phyloP scores from a whole-genome alignment of 1,140 invertebrate species.

The Araneus ventricosus region DNA sequence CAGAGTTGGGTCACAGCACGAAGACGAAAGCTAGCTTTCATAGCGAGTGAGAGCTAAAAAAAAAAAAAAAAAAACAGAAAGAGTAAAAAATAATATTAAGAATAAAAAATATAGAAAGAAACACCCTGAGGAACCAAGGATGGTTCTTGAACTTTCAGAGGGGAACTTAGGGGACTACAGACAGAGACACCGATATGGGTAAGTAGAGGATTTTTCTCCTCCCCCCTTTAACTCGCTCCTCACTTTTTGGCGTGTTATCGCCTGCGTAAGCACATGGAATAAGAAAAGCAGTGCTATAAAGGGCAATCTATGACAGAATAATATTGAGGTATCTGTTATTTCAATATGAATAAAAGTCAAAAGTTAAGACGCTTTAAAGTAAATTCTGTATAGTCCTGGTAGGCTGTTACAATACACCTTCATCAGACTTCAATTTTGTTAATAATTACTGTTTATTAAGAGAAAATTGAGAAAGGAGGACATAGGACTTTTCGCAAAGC shows the following conservation, averaged over 20 bases:
- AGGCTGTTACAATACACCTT: too few species aligned
- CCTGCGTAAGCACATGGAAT: not conserved
- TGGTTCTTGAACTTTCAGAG: constrained; percentile 69
- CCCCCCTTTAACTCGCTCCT: constrained; percentile 14
- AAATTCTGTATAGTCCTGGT: too few species aligned
- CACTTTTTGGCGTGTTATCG: constrained; percentile 60
- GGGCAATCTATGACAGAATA: not conserved
- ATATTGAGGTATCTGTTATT: too few species aligned
- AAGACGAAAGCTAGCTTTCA: not conserved
- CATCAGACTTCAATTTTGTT: too few species aligned
- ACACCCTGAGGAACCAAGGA: constrained; percentile 69
- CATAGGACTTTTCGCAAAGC: too few species aligned
- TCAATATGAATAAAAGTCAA: too few species aligned
- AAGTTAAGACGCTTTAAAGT: too few species aligned
- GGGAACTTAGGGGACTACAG: constrained; percentile 23
- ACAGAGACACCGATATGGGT: constrained; percentile 48
- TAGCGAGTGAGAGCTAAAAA: not conserved
- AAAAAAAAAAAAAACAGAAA: constrained; percentile 3
- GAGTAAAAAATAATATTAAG: not conserved
- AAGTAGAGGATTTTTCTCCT: constrained; percentile 3
- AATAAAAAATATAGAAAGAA: constrained; percentile 28
- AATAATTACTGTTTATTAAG: too few species aligned
- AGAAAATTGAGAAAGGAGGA: too few species aligned
- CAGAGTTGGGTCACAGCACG: constrained; percentile 56
- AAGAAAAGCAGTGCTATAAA: not conserved